phyloP scores from a whole-genome alignment of 64 coral and sea anemone genomes.

The Montipora foliosa region DNA sequence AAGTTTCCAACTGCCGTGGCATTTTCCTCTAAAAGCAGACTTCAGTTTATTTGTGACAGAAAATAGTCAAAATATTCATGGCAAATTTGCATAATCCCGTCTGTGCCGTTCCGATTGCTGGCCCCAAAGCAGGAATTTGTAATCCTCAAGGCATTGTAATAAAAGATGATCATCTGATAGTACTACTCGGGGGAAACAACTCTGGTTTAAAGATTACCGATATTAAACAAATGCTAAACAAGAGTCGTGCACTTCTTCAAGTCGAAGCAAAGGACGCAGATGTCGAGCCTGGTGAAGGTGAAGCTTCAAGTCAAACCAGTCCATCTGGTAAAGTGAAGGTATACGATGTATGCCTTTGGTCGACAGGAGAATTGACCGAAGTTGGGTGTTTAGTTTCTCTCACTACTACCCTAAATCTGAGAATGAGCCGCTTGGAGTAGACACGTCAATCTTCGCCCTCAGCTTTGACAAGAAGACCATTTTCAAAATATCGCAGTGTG shows the following conservation, averaged over 20 bases:
- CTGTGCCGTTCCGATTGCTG: constrained; percentile 34
- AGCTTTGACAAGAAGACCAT: constrained; percentile 57
- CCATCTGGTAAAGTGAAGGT: constrained; percentile 41
- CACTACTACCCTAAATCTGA: constrained; percentile 8
- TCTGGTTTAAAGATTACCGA: constrained; percentile 32
- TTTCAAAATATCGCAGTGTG: constrained; percentile 31
- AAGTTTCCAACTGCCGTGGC: constrained; percentile 47
- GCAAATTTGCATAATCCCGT: constrained; percentile 68
- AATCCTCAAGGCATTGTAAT: constrained; percentile 33
- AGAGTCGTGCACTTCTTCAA: constrained; percentile 45
- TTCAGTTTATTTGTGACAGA: constrained; percentile 49
- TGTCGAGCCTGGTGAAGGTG: constrained; percentile 4
- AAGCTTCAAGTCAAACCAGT: neutral
- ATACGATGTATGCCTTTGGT: constrained; percentile 29
- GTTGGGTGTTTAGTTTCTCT: constrained; percentile 32
- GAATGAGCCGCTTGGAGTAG: constrained; percentile 4
- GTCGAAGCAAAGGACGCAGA: constrained; percentile 1
- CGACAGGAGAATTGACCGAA: neutral
- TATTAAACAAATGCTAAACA: constrained; percentile 31
- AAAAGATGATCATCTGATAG: constrained; percentile 26
- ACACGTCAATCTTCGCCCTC: constrained; percentile 4
- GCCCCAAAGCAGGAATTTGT: constrained; percentile 38
- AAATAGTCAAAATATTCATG: constrained; percentile 59
- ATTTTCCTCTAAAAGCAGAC: constrained; percentile 40
- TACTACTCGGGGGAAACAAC: neutral